Evolutionary conservation across 2,888 invertebrate species (phyloP).

Genomic region (Scaptomyza polygonia): DNA sequence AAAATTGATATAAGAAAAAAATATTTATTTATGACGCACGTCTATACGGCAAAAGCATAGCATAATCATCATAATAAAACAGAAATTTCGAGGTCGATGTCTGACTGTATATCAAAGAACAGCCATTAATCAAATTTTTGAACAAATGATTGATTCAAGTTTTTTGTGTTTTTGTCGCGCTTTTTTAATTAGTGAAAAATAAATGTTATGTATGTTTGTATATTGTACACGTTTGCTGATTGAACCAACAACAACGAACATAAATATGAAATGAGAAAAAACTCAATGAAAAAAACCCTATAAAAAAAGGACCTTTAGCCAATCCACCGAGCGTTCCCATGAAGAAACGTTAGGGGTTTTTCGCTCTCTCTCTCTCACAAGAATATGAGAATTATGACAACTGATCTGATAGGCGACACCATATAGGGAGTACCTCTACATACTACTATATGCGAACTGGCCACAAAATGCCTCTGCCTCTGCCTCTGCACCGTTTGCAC

Average conservation of each 20-base stretch:
- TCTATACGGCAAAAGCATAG: background rate
- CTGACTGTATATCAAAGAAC: constrained; percentile 42
- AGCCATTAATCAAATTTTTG: constrained; percentile 73
- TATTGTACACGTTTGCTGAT: constrained; percentile 15
- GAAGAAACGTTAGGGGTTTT: constrained; percentile 34
- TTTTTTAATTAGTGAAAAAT: constrained; percentile 71
- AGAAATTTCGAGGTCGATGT: constrained; percentile 43
- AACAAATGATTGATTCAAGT: constrained; percentile 74
- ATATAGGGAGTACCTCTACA: constrained; percentile 76
- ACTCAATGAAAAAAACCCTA: constrained; percentile 8
- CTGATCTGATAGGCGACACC: constrained; percentile 79
- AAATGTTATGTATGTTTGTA: constrained; percentile 26
- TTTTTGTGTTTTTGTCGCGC: constrained; percentile 43
- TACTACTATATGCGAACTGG: constrained; percentile 72
- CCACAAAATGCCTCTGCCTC: constrained; percentile 53
- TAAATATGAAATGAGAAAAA: constrained; percentile 9
- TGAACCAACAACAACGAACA: constrained; percentile 12
- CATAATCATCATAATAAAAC: constrained; percentile 14
- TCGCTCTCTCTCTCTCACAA: constrained; percentile 63
- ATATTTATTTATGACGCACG: constrained; percentile 31
- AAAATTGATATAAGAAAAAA: background rate
- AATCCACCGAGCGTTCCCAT: constrained; percentile 63
- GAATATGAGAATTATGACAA: constrained; percentile 79
- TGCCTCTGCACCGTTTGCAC: no score
- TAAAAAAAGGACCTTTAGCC: constrained; percentile 37